Evolutionary conservation across 2,797 vertebrate genomes (phyloP).

Genomic region (Australoheros facetus): DNA sequence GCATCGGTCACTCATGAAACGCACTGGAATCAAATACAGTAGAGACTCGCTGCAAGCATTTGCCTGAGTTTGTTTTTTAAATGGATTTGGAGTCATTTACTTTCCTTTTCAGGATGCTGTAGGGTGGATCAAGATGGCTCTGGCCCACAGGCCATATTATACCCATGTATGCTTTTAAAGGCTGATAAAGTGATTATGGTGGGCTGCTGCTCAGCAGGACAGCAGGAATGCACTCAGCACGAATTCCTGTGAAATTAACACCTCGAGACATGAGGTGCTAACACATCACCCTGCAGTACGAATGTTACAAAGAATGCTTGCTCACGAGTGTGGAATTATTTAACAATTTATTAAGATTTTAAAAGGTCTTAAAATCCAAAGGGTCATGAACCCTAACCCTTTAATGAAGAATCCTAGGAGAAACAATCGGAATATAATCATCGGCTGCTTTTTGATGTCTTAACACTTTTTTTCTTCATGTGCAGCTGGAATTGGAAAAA

Average conservation of each 20-base stretch:
- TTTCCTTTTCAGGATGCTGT: neutral
- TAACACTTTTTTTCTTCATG: fast-evolving
- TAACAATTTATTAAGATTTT: neutral
- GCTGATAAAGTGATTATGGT: slow-evolving; percentile 6
- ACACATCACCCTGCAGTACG: neutral
- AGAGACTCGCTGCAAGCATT: too few relatives aligned
- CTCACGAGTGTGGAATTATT: neutral
- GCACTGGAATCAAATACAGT: too few relatives aligned
- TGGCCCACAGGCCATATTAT: neutral
- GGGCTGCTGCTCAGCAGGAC: neutral
- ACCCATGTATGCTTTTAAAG: slow-evolving; percentile 7
- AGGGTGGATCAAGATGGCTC: neutral
- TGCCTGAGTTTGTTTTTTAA: fast-evolving
- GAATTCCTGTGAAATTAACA: slow-evolving; percentile 23
- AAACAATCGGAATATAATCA: neutral
- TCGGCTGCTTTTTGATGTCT: fast-evolving
- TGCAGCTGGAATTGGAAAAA: neutral
- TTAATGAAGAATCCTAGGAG: fast-evolving
- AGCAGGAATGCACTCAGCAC: neutral
- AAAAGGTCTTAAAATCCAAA: neutral
- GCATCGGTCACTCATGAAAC: neutral
- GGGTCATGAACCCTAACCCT: neutral
- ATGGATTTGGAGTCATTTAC: neutral
- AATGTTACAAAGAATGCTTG: neutral
- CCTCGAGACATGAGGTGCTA: neutral